A percentile compares a stretch with the other conserved stretches of the same genome.
phyloP scores from a whole-genome alignment of 2,888 invertebrate genomes.

The Sclerodermus sp. region DNA sequence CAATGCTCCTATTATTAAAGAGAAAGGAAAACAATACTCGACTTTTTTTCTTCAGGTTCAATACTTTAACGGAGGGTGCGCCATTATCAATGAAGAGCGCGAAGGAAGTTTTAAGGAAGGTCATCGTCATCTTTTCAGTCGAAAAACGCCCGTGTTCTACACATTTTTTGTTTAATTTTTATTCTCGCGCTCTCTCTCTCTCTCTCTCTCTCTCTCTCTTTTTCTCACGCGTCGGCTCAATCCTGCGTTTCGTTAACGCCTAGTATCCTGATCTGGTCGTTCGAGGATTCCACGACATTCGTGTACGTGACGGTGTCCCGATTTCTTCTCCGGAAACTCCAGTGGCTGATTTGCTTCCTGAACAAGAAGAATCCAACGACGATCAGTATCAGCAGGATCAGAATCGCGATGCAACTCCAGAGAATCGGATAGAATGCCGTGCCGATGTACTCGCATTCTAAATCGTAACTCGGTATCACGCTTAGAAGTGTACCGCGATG shows the following conservation, averaged over 20 bases:
- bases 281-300: constrained; percentile 49
- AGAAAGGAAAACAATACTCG: too few species aligned
- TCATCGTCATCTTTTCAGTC: too few species aligned
- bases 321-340: constrained; percentile 41
- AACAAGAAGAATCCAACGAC: constrained; percentile 33
- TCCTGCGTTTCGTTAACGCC: constrained; percentile 38
- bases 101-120: too few species aligned
- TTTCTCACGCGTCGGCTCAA: constrained; percentile 31
- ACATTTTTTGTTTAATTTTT: too few species aligned
- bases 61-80: too few species aligned
- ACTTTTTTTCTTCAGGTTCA: too few species aligned
- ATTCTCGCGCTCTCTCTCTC: too few species aligned
- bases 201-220: too few species aligned
- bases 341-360: constrained; percentile 38
- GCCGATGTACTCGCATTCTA: constrained; percentile 52
- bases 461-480: constrained; percentile 57
- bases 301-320: constrained; percentile 49
- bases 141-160: too few species aligned
- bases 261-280: constrained; percentile 51
- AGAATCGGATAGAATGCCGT: constrained; percentile 33
- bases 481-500: constrained; percentile 58
- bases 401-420: constrained; percentile 37
- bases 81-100: too few species aligned
- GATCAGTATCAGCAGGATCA: constrained; percentile 30
- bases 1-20: too few species aligned